phyloP scores from a whole-genome alignment of 2,113 vertebrate species.

The Oncorhynchus gorbuscha region DNA sequence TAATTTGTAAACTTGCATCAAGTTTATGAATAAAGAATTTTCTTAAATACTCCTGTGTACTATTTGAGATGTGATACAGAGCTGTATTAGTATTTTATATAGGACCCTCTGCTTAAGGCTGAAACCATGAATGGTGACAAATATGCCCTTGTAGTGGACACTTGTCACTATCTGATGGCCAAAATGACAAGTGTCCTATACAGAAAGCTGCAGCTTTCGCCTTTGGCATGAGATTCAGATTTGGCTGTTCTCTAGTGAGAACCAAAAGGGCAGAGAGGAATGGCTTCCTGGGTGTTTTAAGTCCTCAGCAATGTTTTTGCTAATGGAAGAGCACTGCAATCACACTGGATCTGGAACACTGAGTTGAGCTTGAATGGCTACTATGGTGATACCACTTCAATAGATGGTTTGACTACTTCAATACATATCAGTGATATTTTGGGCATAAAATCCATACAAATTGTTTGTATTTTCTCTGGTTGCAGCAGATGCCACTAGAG shows the following conservation, averaged over 20 bases:
- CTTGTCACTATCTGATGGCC: neutral
- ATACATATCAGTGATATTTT: neutral
- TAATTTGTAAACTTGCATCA: conserved; percentile 86
- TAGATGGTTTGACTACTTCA: too few relatives aligned
- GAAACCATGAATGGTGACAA: neutral
- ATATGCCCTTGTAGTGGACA: neutral
- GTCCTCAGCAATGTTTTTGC: neutral
- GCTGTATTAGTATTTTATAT: too few relatives aligned
- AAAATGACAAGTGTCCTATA: neutral
- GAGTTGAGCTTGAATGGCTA: too few relatives aligned
- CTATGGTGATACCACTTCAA: too few relatives aligned
- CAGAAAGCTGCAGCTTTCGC: neutral
- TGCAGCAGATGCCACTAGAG: conserved; percentile 48
- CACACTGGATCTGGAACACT: too few relatives aligned
- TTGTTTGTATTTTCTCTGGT: too few relatives aligned
- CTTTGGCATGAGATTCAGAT: neutral
- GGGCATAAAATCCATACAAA: too few relatives aligned
- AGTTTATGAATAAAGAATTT: conserved; percentile 86
- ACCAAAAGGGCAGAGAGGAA: too few relatives aligned
- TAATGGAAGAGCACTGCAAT: too few relatives aligned
- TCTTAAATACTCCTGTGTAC: conserved; percentile 63
- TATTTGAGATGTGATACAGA: too few relatives aligned
- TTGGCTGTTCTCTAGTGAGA: neutral
- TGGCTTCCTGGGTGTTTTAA: neutral
- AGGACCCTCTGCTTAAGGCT: neutral